phyloP scores from a whole-genome alignment of 2,888 invertebrate species.

The Eilema griseolum region DNA sequence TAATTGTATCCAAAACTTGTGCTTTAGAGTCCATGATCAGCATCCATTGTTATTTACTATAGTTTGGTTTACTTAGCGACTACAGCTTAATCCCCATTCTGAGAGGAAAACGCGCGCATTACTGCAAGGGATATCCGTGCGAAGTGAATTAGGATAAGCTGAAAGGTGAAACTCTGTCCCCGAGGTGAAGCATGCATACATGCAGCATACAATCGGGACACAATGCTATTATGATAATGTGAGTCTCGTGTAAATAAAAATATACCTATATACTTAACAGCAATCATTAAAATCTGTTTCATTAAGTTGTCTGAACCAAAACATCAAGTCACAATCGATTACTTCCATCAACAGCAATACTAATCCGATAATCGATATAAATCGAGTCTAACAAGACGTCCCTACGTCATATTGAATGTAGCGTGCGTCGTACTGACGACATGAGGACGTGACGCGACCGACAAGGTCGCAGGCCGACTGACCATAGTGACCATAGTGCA shows the following conservation, averaged over 20 bases:
- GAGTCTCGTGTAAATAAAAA: too few species aligned
- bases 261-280: too few species aligned
- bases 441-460: constrained; percentile 15
- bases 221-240: too few species aligned
- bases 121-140: neutral
- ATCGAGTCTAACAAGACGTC: neutral
- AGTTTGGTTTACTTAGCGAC: neutral
- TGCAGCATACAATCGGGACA: too few species aligned
- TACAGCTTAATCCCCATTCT: neutral
- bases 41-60: too few species aligned
- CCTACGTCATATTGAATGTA: constrained; percentile 5
- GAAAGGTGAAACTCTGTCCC: too few species aligned
- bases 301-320: neutral
- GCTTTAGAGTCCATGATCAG: neutral
- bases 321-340: neutral
- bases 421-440: constrained; percentile 1
- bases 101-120: neutral
- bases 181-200: too few species aligned
- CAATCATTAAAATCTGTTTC: too few species aligned
- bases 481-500: constrained; percentile 3
- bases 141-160: too few species aligned
- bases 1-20: neutral
- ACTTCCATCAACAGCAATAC: neutral
- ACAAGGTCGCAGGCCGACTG: constrained; percentile 14
- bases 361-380: neutral